Evolutionary conservation across 2,797 vertebrate species (phyloP).

Genomic region (Lophotriccus pileatus): DNA sequence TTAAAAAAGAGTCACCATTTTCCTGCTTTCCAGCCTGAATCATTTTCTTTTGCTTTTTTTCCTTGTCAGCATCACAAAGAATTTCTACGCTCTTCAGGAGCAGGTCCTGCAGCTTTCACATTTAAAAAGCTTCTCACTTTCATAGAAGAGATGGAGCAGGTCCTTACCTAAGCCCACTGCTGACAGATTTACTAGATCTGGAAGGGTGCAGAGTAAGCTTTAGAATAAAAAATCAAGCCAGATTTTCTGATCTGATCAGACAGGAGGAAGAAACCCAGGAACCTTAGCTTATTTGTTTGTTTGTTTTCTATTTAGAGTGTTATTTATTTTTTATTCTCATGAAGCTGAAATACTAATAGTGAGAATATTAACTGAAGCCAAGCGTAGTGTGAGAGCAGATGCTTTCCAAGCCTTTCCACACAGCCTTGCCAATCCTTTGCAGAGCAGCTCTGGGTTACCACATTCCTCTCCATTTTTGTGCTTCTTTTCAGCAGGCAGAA

Average conservation of each 20-base stretch:
- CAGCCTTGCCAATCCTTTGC: constrained; percentile 20
- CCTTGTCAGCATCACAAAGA: background rate
- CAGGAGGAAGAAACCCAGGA: constrained; percentile 12
- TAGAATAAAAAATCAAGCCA: constrained; percentile 26
- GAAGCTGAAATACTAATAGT: constrained; percentile 29
- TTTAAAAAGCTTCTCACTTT: background rate
- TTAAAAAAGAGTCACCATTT: background rate
- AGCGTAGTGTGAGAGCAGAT: constrained; percentile 43
- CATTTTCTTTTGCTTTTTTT: background rate
- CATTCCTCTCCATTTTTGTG: background rate
- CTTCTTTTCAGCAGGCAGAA: background rate
- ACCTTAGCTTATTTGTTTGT: constrained; percentile 20
- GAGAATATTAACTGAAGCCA: constrained; percentile 46
- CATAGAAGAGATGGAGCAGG: background rate
- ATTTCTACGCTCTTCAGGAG: background rate
- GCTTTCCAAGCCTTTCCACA: constrained; percentile 42
- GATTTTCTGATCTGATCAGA: constrained; percentile 19
- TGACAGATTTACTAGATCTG: background rate
- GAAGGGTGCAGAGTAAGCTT: background rate
- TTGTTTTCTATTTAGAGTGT: constrained; percentile 38
- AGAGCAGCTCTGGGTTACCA: background rate
- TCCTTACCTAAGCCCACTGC: background rate
- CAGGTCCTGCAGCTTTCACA: background rate
- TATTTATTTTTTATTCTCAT: constrained; percentile 43
- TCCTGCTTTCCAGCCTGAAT: background rate